Evolutionary conservation across 2,888 invertebrate genomes (phyloP), one percentile per base, ranked within the genome.

Genomic region (Lymantria monacha): DNA sequence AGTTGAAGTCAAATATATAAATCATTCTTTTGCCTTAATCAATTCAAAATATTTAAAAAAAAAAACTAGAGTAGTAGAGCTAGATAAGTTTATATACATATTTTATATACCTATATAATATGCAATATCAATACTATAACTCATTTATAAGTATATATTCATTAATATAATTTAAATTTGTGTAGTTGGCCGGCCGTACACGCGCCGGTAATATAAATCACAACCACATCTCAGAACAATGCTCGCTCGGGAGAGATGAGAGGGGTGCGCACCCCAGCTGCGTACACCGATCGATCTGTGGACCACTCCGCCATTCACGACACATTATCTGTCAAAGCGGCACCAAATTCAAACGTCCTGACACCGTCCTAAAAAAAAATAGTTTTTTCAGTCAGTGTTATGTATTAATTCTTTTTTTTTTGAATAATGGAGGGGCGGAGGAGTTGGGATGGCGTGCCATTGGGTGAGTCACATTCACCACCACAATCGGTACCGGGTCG

Each of bases 401-500:
- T 84, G 83, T 74, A 74, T 71, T 83, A 79, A 75, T 73, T 74
- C 68, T 69, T 70, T 74, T 65, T 66, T 69, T 69, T 70, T 74
- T 65, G 45, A 54, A 79, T 47, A 48, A 91, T 90, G 91, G 91
- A 91, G 76, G 88, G 85, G 75, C 87, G 91, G 75, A 85, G 90
- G 80, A 72, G 74, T 64, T 91, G 91, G 91, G 90, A 90, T 73
- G 89, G 88, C 50, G 84, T 83, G 70, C 87, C 89, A 58, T 61
- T 90, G 69, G 90, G 88, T 45, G 90, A 91, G 70, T 85, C 90
- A 30, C 90, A 87, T 63, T 91, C 92, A 55, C 91, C 92, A 51
- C 90, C 93, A 54, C 93, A 93, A 71, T 93, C 93, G 69, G 94
- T 94, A 56, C 93, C 93, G 36, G 94, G 94, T 1, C 85, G 96